phyloP scores from a whole-genome alignment of 92 coral and sea anemone species.

The Bergia puertoricense region DNA sequence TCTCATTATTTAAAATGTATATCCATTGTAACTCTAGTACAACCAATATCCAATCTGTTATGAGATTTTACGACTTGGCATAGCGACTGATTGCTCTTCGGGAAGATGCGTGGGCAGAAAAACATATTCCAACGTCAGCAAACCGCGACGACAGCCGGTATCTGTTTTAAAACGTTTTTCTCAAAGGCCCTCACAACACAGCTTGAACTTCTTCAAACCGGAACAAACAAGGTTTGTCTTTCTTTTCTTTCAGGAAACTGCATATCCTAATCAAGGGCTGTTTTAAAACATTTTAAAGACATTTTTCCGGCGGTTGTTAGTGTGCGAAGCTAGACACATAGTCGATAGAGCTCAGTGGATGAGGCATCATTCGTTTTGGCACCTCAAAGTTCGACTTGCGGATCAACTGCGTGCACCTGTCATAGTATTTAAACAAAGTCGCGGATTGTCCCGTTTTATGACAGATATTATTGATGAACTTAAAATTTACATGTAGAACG shows the following conservation, averaged over 20 bases:
- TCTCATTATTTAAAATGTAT: neutral
- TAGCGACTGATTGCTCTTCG: neutral
- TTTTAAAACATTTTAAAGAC: neutral
- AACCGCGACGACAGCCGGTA: neutral
- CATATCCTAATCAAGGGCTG: neutral
- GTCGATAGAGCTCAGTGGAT: neutral
- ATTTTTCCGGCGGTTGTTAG: neutral
- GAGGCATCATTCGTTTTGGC: neutral
- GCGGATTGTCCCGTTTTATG: neutral
- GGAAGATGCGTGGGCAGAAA: neutral
- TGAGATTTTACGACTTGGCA: neutral
- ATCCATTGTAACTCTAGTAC: neutral
- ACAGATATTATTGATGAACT: neutral
- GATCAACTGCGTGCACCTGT: neutral
- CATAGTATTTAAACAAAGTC: neutral
- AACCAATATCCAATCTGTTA: neutral
- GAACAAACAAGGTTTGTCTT: neutral
- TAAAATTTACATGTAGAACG: neutral
- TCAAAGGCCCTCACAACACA: neutral
- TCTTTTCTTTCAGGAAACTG: neutral
- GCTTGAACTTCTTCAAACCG: neutral
- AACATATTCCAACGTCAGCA: neutral
- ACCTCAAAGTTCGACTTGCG: neutral
- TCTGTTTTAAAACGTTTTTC: too few species aligned
- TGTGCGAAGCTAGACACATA: neutral